Conservation (phyloP, 2,797 vertebrate species). For the Enteromius afrohamiltoni region DNA sequence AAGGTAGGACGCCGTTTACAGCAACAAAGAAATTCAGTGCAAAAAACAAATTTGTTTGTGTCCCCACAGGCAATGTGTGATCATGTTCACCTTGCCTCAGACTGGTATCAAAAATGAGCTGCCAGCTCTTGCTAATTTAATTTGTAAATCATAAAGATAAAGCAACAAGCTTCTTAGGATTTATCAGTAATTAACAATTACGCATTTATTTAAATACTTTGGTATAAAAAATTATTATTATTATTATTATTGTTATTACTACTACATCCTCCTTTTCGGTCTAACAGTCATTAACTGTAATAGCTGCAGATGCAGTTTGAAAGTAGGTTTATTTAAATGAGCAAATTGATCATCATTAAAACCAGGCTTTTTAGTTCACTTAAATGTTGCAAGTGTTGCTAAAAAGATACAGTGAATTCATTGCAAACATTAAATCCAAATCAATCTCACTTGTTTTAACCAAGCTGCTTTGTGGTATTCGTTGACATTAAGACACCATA, state of each 20-base stretch:
- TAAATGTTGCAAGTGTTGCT: not conserved
- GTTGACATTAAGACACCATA: not conserved
- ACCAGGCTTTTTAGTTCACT: not conserved
- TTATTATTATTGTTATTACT: not conserved
- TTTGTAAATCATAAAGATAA: not conserved
- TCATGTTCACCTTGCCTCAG: conserved; percentile 13
- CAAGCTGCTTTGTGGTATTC: not conserved
- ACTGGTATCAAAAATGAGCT: not conserved
- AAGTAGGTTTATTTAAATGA: not conserved
- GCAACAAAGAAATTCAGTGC: not conserved
- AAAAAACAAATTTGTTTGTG: conserved; percentile 22
- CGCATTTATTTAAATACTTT: not conserved
- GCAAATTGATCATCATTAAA: not conserved
- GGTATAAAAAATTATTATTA: not conserved
- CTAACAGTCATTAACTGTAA: not conserved
- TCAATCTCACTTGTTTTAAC: not conserved
- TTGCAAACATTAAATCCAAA: not conserved
- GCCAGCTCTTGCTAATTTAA: not conserved
- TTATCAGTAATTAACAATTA: not conserved
- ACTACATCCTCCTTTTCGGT: too few species aligned
- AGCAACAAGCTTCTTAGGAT: not conserved
- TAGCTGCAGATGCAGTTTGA: not conserved
- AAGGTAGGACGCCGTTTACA: not conserved
- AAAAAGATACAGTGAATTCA: not conserved
- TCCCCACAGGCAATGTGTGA: not conserved